A percentile compares a stretch with the other conserved stretches of the same genome.
phyloP scores from a whole-genome alignment of 2,113 vertebrate genomes.

The Propithecus coquereli region DNA sequence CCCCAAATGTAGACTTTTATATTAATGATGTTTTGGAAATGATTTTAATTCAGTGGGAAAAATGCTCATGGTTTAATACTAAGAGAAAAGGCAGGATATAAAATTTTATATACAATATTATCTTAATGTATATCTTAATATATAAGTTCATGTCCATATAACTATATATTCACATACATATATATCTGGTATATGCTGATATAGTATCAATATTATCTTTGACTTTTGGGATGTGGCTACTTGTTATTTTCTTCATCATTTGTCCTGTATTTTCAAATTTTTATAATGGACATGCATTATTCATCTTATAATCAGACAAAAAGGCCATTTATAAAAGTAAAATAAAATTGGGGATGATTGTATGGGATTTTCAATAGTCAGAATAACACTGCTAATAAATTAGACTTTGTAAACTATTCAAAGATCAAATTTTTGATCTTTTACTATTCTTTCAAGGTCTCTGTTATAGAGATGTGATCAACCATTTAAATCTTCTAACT shows the following conservation, averaged over 20 bases:
- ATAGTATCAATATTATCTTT: not conserved
- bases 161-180: not conserved
- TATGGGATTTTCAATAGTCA: not conserved
- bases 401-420: not conserved
- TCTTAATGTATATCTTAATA: not conserved
- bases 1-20: not conserved
- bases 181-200: not conserved
- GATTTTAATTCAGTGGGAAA: slow-evolving; percentile 9
- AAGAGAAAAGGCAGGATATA: slow-evolving; percentile 11
- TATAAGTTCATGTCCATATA: not conserved
- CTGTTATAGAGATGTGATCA: not conserved
- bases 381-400: not conserved
- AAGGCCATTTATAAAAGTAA: not conserved
- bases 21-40: not conserved
- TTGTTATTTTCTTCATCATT: not conserved
- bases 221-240: not conserved
- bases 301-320: not conserved
- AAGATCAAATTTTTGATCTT: not conserved
- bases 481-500: not conserved
- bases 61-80: not conserved
- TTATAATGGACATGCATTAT: not conserved
- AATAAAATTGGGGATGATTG: not conserved
- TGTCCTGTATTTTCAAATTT: not conserved
- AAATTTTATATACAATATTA: not conserved
- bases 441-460: not conserved